Evolutionary conservation across 37 sponge, comb jelly and placozoan species (phyloP).

Genomic region (Halichondria panicea): DNA sequence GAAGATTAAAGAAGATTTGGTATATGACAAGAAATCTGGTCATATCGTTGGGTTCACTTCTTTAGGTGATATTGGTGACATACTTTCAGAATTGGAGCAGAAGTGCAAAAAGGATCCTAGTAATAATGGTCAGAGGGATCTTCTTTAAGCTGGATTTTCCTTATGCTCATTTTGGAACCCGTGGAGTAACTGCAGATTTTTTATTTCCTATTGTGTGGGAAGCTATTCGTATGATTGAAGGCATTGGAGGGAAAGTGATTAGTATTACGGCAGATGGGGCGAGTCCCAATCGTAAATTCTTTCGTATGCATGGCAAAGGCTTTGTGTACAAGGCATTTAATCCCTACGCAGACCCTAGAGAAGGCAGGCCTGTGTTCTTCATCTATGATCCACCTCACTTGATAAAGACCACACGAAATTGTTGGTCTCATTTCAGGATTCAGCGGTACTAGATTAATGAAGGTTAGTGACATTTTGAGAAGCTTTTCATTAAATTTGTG

Average conservation of each 20-base stretch:
- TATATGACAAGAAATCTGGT: constrained; percentile 39
- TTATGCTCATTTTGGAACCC: constrained; percentile 31
- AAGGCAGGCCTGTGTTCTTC: no score
- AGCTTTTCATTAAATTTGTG: no score
- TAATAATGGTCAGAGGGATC: constrained; percentile 33
- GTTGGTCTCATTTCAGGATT: no score
- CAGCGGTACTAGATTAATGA: no score
- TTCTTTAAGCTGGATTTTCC: constrained; percentile 39
- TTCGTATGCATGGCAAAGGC: constrained; percentile 30
- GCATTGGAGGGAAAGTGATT: constrained; percentile 1
- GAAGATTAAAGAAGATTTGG: constrained; percentile 43
- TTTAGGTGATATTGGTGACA: constrained; percentile 42
- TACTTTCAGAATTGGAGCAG: constrained; percentile 16
- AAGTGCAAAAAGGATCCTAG: constrained; percentile 16
- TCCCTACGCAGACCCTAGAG: no score
- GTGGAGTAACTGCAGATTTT: not conserved
- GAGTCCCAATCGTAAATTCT: constrained; percentile 23
- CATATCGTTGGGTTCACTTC: constrained; percentile 32
- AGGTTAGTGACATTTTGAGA: no score
- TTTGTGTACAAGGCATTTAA: no score
- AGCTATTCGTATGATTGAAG: constrained; percentile 7
- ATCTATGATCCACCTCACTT: no score
- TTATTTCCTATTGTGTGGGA: constrained; percentile 44
- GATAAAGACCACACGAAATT: no score
- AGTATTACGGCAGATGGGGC: constrained; percentile 20